Evolutionary conservation across 2,113 vertebrate species (phyloP), one percentile per base, ranked within the genome.

Genomic region (Melanocharis versteri): DNA sequence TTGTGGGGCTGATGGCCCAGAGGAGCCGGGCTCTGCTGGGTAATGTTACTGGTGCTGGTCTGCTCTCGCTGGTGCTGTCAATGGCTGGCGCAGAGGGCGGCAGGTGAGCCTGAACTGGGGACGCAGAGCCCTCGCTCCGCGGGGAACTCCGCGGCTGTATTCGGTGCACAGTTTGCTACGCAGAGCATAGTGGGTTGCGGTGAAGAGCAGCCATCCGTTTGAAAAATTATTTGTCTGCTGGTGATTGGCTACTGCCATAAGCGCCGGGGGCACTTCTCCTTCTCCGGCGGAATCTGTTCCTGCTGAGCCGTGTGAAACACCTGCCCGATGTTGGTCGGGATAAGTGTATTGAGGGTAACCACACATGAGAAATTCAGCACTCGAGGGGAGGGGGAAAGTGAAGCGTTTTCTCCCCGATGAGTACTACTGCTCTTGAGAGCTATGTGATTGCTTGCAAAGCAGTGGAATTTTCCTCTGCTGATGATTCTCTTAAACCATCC

Each of bases 381-480:
- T 81, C 7, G 1, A 23, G 40, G 78, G 57, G 44, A 53, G 73
- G 15, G 65, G 65, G 23, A 53, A 72, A 64, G 47, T 4, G 35
- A 69, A 60, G 23, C 1, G 1, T 69, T 85, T 94, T 48, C 83
- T 94, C 75, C 50, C 22, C 8, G 5, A 82, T 58, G 71, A 66
- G 62, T 95, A 70, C 72, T 73, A 30, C 24, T 94, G 78, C 76
- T 92, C 56, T 28, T 35, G 73, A 83, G 65, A 87, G 81, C 89
- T 88, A 44, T 35, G 7, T 69, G 95, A 78, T 57, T 37, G 62
- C 82, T 94, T 83, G 88, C 62, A 84, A 84, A 91, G 80, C 87
- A 89, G 51, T 97, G 96, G 95, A 96, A 97, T 97, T 98, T 98
- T 98, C 96, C 97, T 96, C 76, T 87, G 54, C 76, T 83, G 87